Conservation (phyloP, 2,888 invertebrate species). For the Acronicta aceris region DNA sequence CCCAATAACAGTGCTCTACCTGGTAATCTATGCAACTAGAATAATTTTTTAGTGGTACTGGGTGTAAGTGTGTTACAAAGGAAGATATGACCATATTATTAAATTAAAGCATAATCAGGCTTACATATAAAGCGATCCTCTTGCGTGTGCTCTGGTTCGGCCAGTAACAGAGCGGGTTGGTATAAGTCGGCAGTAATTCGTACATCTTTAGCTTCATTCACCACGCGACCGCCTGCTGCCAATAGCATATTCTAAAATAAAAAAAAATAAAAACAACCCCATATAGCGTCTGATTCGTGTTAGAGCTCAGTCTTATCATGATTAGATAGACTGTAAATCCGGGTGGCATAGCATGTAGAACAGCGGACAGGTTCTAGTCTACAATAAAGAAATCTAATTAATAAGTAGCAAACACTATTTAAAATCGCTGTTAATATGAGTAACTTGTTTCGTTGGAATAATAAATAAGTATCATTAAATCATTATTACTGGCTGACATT, state of each 20-base stretch:
- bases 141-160: slow-evolving; percentile 81
- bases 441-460: background rate
- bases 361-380: too few species aligned
- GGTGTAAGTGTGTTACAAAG: too few species aligned
- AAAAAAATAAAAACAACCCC: background rate
- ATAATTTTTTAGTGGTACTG: too few species aligned
- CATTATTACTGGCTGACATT: background rate
- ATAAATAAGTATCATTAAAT: background rate
- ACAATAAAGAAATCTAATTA: too few species aligned
- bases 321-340: too few species aligned
- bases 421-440: background rate
- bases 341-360: too few species aligned
- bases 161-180: slow-evolving; percentile 74
- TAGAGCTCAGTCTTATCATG: too few species aligned
- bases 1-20: too few species aligned
- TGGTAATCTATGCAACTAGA: too few species aligned
- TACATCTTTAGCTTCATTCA: slow-evolving; percentile 58
- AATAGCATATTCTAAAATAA: slow-evolving; percentile 72
- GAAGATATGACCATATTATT: too few species aligned
- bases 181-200: slow-evolving; percentile 52
- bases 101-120: slow-evolving; percentile 30
- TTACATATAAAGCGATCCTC: slow-evolving; percentile 81
- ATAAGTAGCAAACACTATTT: too few species aligned
- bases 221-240: slow-evolving; percentile 77
- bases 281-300: background rate